Evolutionary conservation across 2,797 vertebrate species (phyloP), one percentile per base, ranked within the genome.

Genomic region (Catostomus latipinnis): DNA sequence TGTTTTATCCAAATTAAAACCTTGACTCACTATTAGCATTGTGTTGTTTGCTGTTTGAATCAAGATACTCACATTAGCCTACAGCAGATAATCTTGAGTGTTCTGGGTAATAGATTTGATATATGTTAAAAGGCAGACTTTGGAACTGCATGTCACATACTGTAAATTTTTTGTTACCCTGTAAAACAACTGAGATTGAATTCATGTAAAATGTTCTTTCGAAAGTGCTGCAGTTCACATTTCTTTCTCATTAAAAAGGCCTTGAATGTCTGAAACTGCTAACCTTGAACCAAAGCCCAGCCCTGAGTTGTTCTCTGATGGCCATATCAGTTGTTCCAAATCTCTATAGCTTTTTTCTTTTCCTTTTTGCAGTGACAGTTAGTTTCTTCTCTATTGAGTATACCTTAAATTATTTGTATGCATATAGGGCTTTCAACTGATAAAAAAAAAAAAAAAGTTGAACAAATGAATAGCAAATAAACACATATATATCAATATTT

Each of bases 191-290:
- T 0, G 1, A 67, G 5, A 45, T 8, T 63, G 43, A 34, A 49
- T 49, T 50, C 4, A 4, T 14, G 45, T 49, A 56, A 67, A 67
- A 22, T 67, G 8, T 57, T 49, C 14, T 76, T 67, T 58, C 53
- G 61, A 69, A 77, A 43, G 56, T 69, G 66, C 56, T 34, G 6
- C 22, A 34, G 61, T 77, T 77, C 74, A 69, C 45, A 50, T 52
- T 46, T 52, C 6, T 9, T 76, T 12, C n/a, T 8, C 66, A 60
- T 52, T 16, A 69, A 11, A 52, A 52, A 77, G 66, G 34, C 75
- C 75, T 52, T 77, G 66, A 6, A 50, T 61, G 13, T 69, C 54
- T 69, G 66, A 52, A 67, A 50, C 53, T 18, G 48, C 1, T 1
- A 56, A 8, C 34, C 16, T 68, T 56, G 53, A 76, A 58, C 57